phyloP scores from a whole-genome alignment of 37 sponge, comb jelly and placozoan species.

The Beroe ovata region DNA sequence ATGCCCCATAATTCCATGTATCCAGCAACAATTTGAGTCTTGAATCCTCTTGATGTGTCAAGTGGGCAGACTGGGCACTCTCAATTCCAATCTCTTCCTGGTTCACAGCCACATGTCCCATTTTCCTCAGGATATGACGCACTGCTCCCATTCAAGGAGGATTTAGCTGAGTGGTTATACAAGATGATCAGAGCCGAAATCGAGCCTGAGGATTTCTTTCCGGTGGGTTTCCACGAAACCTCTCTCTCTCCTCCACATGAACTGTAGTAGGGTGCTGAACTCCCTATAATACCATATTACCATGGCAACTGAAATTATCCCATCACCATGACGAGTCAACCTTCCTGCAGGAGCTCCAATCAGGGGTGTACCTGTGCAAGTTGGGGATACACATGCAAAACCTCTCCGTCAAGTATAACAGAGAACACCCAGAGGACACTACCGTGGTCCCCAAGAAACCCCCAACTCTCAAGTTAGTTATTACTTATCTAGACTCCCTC shows the following conservation, averaged over 20 bases:
- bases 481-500: not conserved
- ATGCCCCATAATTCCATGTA: too few relatives aligned
- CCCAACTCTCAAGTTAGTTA: slow-evolving; percentile 56
- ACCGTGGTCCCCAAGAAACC: slow-evolving; percentile 18
- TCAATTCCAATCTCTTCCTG: too few relatives aligned
- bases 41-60: too few relatives aligned
- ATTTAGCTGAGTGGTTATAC: slow-evolving; percentile 64
- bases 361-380: slow-evolving; percentile 47
- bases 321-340: too few relatives aligned
- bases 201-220: slow-evolving; percentile 30
- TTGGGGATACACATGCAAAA: slow-evolving; percentile 49
- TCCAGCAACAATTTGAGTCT: too few relatives aligned
- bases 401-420: slow-evolving; percentile 5
- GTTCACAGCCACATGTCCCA: too few relatives aligned
- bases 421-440: slow-evolving; percentile 35
- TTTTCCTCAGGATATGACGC: slow-evolving; percentile 59
- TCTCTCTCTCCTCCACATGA: too few relatives aligned
- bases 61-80: too few relatives aligned
- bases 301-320: too few relatives aligned
- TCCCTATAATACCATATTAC: too few relatives aligned
- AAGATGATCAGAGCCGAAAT: slow-evolving; percentile 67
- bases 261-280: too few relatives aligned
- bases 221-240: too few relatives aligned
- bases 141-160: slow-evolving; percentile 51
- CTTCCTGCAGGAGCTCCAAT: slow-evolving; percentile 60